These are phyloP conservation scores for Cricetomys ansorgei DNA, from an alignment of 2,113 vertebrate genomes.

Conservation along the genomic window DNA sequence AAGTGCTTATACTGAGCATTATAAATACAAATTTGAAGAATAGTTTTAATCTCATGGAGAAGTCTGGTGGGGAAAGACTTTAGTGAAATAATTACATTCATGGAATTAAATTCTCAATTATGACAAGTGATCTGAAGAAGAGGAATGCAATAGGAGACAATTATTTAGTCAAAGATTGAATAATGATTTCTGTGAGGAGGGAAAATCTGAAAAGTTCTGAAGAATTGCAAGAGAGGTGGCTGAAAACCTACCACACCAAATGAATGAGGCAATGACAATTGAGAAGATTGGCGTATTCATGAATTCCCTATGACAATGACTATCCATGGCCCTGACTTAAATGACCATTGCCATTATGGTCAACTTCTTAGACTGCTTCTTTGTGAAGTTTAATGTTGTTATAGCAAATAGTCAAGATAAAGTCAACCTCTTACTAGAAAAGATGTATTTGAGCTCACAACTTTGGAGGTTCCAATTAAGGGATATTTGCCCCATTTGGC, in stretches of 20 bases:
- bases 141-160: neutral
- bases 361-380: neutral
- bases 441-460: neutral
- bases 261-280: neutral
- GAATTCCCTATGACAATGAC: neutral
- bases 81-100: neutral
- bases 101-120: neutral
- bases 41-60: neutral
- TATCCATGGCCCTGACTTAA: neutral
- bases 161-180: neutral
- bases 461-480: neutral
- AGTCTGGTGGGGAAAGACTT: neutral
- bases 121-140: neutral
- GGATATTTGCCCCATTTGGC: neutral
- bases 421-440: neutral
- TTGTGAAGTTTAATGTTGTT: neutral
- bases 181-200: neutral
- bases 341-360: neutral
- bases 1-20: neutral
- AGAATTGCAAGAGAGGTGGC: neutral
- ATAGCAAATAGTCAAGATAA: neutral
- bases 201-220: neutral
- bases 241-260: neutral
- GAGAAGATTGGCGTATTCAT: neutral
- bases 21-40: constrained; percentile 22